phyloP scores from a whole-genome alignment of 2,888 invertebrate genomes.

The Cryptocephalus moraei region DNA sequence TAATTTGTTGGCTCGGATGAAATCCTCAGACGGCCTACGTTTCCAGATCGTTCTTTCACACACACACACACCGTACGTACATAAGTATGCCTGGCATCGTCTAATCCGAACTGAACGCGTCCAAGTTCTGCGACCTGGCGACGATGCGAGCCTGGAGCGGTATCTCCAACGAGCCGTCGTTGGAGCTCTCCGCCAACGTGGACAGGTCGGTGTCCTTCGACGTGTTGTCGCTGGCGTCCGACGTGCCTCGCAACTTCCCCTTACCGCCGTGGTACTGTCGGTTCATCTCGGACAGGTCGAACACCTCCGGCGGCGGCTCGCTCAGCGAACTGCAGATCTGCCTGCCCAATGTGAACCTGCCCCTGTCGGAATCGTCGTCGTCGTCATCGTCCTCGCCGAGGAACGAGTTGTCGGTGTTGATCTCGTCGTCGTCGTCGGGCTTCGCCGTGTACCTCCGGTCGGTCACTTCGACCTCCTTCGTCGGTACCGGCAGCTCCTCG shows the following conservation, averaged over 20 bases:
- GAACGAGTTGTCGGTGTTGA: constrained; percentile 6
- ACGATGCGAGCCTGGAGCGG: constrained; percentile 35
- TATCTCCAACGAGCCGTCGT: constrained; percentile 34
- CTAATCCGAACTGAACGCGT: constrained; percentile 5
- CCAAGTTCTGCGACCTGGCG: constrained; percentile 12
- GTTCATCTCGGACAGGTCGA: constrained; percentile 26
- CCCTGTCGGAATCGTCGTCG: constrained; percentile 16
- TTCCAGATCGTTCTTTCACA: neutral
- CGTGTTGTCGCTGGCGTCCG: constrained; percentile 11
- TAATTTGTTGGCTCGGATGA: too few relatives aligned
- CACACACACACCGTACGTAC: constrained; percentile 3
- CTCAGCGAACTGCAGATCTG: constrained; percentile 37
- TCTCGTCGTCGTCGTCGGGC: neutral
- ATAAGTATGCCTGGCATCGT: constrained; percentile 6
- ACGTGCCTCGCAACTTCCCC: constrained; percentile 12
- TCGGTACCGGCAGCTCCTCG: constrained; percentile 5
- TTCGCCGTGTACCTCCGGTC: neutral
- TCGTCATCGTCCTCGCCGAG: constrained; percentile 16
- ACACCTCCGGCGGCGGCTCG: constrained; percentile 38
- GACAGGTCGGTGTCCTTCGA: constrained; percentile 13
- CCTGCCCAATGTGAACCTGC: constrained; percentile 31
- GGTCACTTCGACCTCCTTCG: neutral
- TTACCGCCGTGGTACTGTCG: constrained; percentile 5
- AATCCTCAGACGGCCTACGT: constrained; percentile 5
- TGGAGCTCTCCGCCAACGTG: constrained; percentile 22